Percentiles rank a stretch among this genome's conserved stretches.
These are phyloP conservation scores for Willisornis vidua DNA, from an alignment of 2,113 vertebrate species.

Conservation along the genomic window DNA sequence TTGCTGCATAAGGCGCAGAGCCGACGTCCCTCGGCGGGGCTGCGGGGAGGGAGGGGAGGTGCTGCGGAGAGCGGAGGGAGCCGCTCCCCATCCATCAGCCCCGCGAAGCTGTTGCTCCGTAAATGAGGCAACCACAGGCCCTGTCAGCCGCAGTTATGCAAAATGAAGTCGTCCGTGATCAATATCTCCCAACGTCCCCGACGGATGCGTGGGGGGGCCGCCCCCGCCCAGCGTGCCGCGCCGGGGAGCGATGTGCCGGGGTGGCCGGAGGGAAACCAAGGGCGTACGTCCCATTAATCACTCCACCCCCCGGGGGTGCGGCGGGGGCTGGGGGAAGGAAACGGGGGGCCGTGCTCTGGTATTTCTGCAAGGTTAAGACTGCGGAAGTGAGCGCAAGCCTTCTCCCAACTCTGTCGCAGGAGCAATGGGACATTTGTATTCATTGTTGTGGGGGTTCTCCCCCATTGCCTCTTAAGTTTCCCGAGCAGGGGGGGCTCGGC, in stretches of 20 bases:
- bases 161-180: constrained; percentile 65
- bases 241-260: background rate
- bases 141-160: constrained; percentile 71
- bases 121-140: constrained; percentile 61
- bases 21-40: background rate
- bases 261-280: background rate
- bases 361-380: background rate
- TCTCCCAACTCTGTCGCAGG: background rate
- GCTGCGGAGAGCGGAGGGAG: background rate
- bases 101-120: constrained; percentile 60
- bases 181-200: constrained; percentile 49
- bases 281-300: constrained; percentile 25
- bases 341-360: background rate
- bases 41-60: background rate
- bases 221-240: background rate
- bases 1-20: constrained; percentile 56
- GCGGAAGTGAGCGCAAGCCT: background rate
- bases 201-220: background rate
- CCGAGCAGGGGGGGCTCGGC: background rate
- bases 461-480: background rate
- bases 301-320: background rate
- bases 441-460: accelerated
- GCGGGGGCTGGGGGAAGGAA: background rate
- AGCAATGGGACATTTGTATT: background rate
- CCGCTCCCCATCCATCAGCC: constrained; percentile 71